Conservation (phyloP, 2,888 invertebrate genomes). For the Dryococelus australis region DNA sequence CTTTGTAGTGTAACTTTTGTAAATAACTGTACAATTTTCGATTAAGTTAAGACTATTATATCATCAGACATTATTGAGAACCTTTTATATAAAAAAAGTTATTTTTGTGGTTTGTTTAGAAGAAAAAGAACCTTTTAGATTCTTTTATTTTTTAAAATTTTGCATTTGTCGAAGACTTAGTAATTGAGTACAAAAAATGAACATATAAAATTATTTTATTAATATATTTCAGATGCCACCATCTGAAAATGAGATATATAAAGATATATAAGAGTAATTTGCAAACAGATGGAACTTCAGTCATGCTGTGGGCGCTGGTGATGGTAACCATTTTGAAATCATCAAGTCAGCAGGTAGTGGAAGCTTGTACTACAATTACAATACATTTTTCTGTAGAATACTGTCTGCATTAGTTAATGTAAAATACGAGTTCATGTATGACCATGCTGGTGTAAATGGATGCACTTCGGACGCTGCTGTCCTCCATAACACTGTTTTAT, state of each 20-base stretch:
- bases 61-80: too few species aligned
- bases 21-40: too few species aligned
- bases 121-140: too few species aligned
- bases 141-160: background rate
- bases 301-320: background rate
- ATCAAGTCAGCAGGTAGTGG: background rate
- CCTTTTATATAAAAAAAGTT: background rate
- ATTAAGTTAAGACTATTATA: too few species aligned
- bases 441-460: background rate
- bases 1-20: too few species aligned
- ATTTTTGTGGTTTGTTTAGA: background rate
- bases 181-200: background rate
- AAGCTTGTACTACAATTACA: constrained; percentile 12
- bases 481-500: background rate
- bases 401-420: constrained; percentile 10
- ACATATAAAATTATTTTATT: background rate
- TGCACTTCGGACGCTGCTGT: background rate
- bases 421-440: constrained; percentile 19
- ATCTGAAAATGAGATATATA: background rate
- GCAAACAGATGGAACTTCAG: background rate
- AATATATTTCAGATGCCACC: constrained; percentile 5
- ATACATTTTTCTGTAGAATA: background rate
- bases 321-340: background rate
- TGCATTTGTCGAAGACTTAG: background rate
- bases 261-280: background rate